Evolutionary conservation across 2,113 vertebrate species (phyloP).

Genomic region (Cyprinus carpio): DNA sequence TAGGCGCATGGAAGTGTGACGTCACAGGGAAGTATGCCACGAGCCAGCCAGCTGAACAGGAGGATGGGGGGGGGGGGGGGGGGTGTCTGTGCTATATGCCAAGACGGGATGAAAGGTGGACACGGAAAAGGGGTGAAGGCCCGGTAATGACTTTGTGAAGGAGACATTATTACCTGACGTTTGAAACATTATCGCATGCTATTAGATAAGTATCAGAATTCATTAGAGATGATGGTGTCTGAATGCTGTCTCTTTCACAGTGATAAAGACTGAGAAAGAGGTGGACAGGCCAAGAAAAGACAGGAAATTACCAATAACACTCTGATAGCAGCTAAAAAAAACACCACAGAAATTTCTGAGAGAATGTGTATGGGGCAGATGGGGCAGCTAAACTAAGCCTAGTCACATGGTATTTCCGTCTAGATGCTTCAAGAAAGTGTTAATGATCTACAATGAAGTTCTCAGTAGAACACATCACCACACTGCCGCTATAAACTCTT

Average conservation of each 20-base stretch:
- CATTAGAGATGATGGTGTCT: slow-evolving; percentile 66
- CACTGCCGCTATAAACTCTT: neutral
- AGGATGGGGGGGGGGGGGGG: neutral
- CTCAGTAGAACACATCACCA: neutral
- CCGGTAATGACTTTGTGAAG: slow-evolving; percentile 68
- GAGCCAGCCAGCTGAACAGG: slow-evolving; percentile 24
- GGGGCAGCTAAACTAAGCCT: neutral
- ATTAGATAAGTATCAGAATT: slow-evolving; percentile 71
- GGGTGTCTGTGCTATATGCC: slow-evolving; percentile 1
- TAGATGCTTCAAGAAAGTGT: slow-evolving; percentile 12
- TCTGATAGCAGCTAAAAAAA: neutral
- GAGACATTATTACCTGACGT: slow-evolving; percentile 65
- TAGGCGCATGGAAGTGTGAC: slow-evolving; percentile 27
- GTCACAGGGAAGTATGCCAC: slow-evolving; percentile 32
- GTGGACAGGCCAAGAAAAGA: slow-evolving; percentile 24
- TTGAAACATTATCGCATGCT: slow-evolving; percentile 72
- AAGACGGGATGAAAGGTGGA: slow-evolving; percentile 44
- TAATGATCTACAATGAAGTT: slow-evolving; percentile 5
- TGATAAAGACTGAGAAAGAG: slow-evolving; percentile 42
- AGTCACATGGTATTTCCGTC: neutral
- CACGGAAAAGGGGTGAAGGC: slow-evolving; percentile 49
- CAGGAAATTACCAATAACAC: slow-evolving; percentile 41
- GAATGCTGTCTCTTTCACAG: slow-evolving; percentile 33
- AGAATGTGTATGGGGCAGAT: neutral
- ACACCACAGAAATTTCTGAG: neutral